phyloP scores from a whole-genome alignment of 23 tunicate species.

The Aplidium turbinatum region DNA sequence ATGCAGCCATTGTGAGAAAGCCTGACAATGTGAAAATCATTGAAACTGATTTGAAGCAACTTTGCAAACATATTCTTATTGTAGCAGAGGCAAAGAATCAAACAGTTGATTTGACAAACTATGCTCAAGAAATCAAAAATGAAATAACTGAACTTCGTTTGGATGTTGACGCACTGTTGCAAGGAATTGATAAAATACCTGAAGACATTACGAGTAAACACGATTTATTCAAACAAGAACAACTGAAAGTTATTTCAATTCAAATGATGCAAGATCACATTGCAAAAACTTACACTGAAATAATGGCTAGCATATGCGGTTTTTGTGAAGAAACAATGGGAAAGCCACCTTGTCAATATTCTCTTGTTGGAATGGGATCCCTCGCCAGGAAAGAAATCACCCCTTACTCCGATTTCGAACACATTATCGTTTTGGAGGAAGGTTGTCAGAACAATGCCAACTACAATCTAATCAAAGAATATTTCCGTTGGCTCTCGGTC shows the following conservation, averaged over 20 bases:
- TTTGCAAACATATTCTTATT: background rate
- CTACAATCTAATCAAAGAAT: constrained; percentile 1
- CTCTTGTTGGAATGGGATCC: constrained; percentile 34
- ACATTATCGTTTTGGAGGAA: constrained; percentile 19
- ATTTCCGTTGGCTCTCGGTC: constrained; percentile 35
- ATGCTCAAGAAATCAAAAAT: background rate
- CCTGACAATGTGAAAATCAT: background rate
- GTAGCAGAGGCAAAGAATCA: background rate
- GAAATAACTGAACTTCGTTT: background rate
- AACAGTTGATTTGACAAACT: background rate
- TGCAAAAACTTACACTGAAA: constrained; percentile 9
- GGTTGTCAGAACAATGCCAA: constrained; percentile 23
- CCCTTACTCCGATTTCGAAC: constrained; percentile 18
- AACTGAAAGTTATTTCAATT: background rate
- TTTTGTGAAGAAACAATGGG: constrained; percentile 29
- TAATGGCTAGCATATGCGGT: constrained; percentile 1
- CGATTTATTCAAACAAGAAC: background rate
- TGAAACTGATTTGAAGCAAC: background rate
- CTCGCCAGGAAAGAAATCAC: constrained; percentile 26
- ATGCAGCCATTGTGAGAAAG: background rate
- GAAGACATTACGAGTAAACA: no score
- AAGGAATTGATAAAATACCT: background rate
- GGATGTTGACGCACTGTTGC: background rate
- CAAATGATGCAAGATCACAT: background rate
- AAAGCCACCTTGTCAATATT: constrained; percentile 38